A percentile compares a stretch with the other conserved stretches of the same genome.
These are phyloP conservation scores for Apogon talboti DNA, from an alignment of 2,797 vertebrate genomes.

Conservation along the genomic window DNA sequence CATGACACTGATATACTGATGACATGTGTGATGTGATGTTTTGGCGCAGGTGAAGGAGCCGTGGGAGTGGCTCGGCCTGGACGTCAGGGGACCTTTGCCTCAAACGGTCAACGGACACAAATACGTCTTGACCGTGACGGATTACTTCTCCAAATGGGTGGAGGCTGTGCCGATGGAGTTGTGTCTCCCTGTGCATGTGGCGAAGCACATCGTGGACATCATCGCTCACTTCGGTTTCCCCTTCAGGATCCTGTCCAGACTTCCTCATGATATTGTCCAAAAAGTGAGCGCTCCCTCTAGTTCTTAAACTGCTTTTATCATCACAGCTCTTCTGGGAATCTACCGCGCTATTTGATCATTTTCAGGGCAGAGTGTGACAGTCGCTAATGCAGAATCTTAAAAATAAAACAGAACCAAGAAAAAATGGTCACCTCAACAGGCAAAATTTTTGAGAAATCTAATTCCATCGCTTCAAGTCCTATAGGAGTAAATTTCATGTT, in stretches of 20 bases:
- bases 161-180: constrained; percentile 74
- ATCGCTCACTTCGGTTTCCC: constrained; percentile 77
- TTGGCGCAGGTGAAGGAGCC: constrained; percentile 71
- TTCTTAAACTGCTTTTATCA: neutral
- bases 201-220: constrained; percentile 59
- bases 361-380: too few species aligned
- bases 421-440: too few species aligned
- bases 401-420: too few species aligned
- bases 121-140: constrained; percentile 74
- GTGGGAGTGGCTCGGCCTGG: constrained; percentile 83
- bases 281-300: constrained; percentile 55
- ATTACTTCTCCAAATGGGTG: constrained; percentile 81
- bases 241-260: constrained; percentile 74
- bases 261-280: constrained; percentile 69
- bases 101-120: constrained; percentile 65
- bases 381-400: too few species aligned
- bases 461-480: too few species aligned
- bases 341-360: too few species aligned
- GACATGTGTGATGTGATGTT: too few species aligned
- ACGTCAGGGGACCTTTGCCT: constrained; percentile 78
- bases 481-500: too few species aligned
- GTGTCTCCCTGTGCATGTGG: constrained; percentile 55
- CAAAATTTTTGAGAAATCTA: too few species aligned
- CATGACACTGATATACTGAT: too few species aligned
- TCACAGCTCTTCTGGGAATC: neutral